Evolutionary conservation across 2,113 vertebrate species (phyloP), one percentile per base, ranked within the genome.

Genomic region (Tyto alba): DNA sequence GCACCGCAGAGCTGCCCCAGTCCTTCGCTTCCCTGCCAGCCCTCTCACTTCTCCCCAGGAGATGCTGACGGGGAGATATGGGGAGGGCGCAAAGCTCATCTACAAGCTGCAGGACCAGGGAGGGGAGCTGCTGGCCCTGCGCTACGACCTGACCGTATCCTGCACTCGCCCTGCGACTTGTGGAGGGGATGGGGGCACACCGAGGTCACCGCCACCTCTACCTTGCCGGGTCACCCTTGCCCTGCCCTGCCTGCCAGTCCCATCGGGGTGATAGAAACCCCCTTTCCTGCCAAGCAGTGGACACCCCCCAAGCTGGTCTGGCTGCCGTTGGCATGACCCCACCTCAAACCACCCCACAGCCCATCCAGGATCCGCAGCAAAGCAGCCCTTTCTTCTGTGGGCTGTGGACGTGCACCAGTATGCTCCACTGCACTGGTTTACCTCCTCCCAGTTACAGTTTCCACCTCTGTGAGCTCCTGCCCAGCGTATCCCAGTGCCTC

Each of bases 101-200:
- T 99, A 99, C 4, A 98, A 99, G 86, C 98, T 99, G 84, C 98
- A 99, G 93, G 99, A 99, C 97, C 99, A 99, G 79, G 99, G 99
- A n/a, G 99, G 99, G 91, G 99, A 99, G 96, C 97, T 99, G 91
- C 97, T 99, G 92, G 99, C 99, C 29, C 97, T 99, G 88, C 98
- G 99, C 96, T 99, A 99, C 12, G 99, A 99, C 97, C 99, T 99
- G 69, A 99, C 99, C 1, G 99, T 99, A 99, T 99, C 99, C 98
- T 89, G n/a, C 11, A 4, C 34, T 11, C 64, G 29, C 83, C 41
- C 27, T 30, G 8, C 2, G 16, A 8, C 16, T 12, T 2, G 2
- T 2, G 0, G 2, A 8, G 27, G 74, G 60, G 10, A 10, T 1
- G 1, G 48, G 13, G 41, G 11, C 67, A 36, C 9, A 2, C 13